Evolutionary conservation across 23 tunicate species (phyloP).

Genomic region (Halocynthia roretzi): DNA sequence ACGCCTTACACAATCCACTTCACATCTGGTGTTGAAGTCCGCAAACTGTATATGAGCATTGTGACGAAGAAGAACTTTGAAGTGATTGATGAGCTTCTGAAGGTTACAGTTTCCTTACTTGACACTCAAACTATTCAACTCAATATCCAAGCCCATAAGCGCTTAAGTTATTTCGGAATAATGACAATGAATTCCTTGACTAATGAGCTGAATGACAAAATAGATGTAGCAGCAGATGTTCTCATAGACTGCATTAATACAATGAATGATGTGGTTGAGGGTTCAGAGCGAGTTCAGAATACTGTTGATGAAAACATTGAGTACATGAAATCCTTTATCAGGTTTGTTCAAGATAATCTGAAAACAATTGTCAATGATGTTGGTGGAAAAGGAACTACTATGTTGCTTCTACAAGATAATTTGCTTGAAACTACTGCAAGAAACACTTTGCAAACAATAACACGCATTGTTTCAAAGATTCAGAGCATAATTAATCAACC

Average conservation of each 20-base stretch:
- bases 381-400: too few relatives aligned
- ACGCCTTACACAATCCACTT: slow-evolving; percentile 27
- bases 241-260: slow-evolving; percentile 27
- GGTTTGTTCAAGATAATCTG: too few relatives aligned
- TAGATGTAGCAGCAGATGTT: slow-evolving; percentile 43
- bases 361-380: too few relatives aligned
- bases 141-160: slow-evolving; percentile 40
- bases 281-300: slow-evolving; percentile 21
- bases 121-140: slow-evolving; percentile 46
- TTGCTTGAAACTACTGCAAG: too few relatives aligned
- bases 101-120: slow-evolving; percentile 26
- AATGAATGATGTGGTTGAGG: slow-evolving; percentile 36
- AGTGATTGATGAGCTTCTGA: slow-evolving; percentile 27
- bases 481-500: slow-evolving; percentile 29
- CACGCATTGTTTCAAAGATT: too few relatives aligned
- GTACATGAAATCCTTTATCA: too few relatives aligned
- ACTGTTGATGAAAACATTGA: slow-evolving; percentile 10
- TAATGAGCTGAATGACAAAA: slow-evolving; percentile 48
- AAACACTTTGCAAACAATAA: too few relatives aligned
- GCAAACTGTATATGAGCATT: slow-evolving; percentile 6
- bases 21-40: not conserved
- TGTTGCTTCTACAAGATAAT: too few relatives aligned
- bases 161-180: slow-evolving; percentile 23
- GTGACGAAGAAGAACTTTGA: slow-evolving; percentile 37
- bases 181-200: slow-evolving; percentile 13